These are phyloP conservation scores for Drosophila nigricruria DNA, from an alignment of 2,888 invertebrate species.

Conservation along the genomic window DNA sequence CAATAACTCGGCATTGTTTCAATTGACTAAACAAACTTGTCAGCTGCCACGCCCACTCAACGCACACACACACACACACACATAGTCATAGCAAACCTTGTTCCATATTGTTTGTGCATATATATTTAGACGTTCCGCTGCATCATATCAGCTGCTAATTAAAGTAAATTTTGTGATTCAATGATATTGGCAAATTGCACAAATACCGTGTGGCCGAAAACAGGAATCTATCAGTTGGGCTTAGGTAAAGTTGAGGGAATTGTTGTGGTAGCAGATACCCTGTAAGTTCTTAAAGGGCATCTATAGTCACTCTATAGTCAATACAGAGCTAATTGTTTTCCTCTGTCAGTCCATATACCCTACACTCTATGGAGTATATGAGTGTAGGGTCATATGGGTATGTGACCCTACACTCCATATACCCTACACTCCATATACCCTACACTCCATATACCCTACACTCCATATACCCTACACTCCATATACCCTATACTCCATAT, in stretches of 20 bases:
- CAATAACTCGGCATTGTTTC: constrained; percentile 72
- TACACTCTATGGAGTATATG: too few species aligned
- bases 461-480: too few species aligned
- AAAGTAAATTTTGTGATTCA: constrained; percentile 72
- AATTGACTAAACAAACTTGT: constrained; percentile 55
- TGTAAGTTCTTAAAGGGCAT: background rate
- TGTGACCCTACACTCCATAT: too few species aligned
- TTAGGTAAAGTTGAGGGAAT: background rate
- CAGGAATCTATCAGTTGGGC: background rate
- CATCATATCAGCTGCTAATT: constrained; percentile 65
- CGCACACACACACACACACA: constrained; percentile 5
- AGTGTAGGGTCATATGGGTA: too few species aligned
- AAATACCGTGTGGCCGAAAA: constrained; percentile 13
- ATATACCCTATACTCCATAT: background rate
- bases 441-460: too few species aligned
- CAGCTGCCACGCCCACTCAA: constrained; percentile 34
- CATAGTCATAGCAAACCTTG: constrained; percentile 2
- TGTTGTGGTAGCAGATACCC: background rate
- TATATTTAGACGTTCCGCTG: constrained; percentile 11
- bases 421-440: too few species aligned
- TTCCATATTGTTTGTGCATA: constrained; percentile 11
- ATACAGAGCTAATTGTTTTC: too few species aligned
- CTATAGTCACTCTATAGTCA: background rate
- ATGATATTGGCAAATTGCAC: constrained; percentile 44
- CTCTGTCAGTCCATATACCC: too few species aligned